Evolutionary conservation across 1,140 invertebrate genomes (phyloP), one percentile per base, ranked within the genome.

Genomic region (Plectrocnemia conspersa): DNA sequence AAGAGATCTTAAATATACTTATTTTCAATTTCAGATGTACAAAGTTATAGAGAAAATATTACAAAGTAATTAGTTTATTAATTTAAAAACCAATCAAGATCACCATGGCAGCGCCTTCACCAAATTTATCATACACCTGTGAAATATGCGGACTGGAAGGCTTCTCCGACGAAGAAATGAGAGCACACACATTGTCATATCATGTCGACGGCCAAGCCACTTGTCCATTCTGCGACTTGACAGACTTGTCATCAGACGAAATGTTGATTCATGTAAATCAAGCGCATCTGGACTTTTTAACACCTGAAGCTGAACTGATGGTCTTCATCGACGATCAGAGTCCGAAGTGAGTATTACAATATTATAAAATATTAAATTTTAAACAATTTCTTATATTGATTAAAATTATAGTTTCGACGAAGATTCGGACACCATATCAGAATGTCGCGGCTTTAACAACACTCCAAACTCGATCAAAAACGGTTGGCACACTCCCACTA

Each of bases 131-230:
- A 0, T 75, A 75, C 62, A 75, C 82, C 25, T 92, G 89, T 69
- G 85, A 91, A 69, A 86, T 91, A 53, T 92, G 89, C 69, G 88
- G 88, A 9, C 76, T 83, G 42, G 85, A 88, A 62, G 85, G 84
- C 24, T 78, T 91, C 40, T 83, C 80, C 27, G 87, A 90, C 62
- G 84, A 86, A 40, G 83, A 86, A 60, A 86, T 92, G 81, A 75
- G 86, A 59, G 75, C 79, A 16, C 89, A 92, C 68, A 87, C 87
- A 54, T 73, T 85, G 24, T 75, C 82, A 19, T 82, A 80, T 63
- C 88, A 91, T 70, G 77, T 91, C 3, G 84, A 89, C 53, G 85
- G 85, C 3, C 79, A 83, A 46, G 80, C 81, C 13, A 82, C 82
- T 23, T 91, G 89, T 66, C 87, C 88, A 0, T 90, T 91, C 66